phyloP scores from a whole-genome alignment of 1,140 invertebrate species.

The Diploscapter pachys region DNA sequence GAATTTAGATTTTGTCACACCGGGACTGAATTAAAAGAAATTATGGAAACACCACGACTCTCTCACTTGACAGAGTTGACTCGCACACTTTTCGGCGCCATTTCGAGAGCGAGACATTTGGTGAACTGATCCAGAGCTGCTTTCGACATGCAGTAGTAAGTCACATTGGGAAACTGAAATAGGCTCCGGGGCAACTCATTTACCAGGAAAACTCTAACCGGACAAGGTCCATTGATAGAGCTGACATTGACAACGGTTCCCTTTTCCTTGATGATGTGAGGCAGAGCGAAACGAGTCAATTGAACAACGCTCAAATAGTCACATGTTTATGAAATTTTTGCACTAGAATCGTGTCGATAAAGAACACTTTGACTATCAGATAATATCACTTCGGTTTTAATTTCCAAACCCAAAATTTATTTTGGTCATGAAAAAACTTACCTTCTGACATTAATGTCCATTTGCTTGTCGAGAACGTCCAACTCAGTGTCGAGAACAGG shows the following conservation, averaged over 20 bases:
- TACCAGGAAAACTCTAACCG: slow-evolving; percentile 59
- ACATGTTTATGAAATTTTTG: too few species aligned
- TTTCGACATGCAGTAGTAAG: slow-evolving; percentile 78
- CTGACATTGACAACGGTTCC: slow-evolving; percentile 87
- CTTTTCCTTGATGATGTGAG: slow-evolving; percentile 76
- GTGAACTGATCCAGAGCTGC: slow-evolving; percentile 84
- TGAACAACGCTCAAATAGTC: slow-evolving; percentile 64
- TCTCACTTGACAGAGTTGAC: slow-evolving; percentile 41
- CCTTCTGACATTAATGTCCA: slow-evolving; percentile 76
- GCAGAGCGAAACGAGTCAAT: slow-evolving; percentile 77
- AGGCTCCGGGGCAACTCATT: slow-evolving; percentile 7
- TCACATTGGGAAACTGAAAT: slow-evolving; percentile 34
- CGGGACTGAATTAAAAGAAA: slow-evolving; percentile 63
- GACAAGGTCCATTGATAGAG: slow-evolving; percentile 77
- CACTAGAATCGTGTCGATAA: too few species aligned
- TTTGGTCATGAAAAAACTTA: background rate
- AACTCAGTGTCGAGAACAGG: slow-evolving; percentile 77
- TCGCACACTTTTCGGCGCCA: slow-evolving; percentile 71
- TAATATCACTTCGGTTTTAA: too few species aligned
- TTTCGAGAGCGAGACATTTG: slow-evolving; percentile 73
- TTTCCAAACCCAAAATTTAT: background rate
- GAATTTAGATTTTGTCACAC: slow-evolving; percentile 74
- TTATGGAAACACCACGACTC: background rate
- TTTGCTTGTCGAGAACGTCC: slow-evolving; percentile 76
- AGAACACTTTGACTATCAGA: too few species aligned